These are phyloP conservation scores for Drosophila atripex DNA, from an alignment of 2,888 invertebrate species.

Conservation along the genomic window DNA sequence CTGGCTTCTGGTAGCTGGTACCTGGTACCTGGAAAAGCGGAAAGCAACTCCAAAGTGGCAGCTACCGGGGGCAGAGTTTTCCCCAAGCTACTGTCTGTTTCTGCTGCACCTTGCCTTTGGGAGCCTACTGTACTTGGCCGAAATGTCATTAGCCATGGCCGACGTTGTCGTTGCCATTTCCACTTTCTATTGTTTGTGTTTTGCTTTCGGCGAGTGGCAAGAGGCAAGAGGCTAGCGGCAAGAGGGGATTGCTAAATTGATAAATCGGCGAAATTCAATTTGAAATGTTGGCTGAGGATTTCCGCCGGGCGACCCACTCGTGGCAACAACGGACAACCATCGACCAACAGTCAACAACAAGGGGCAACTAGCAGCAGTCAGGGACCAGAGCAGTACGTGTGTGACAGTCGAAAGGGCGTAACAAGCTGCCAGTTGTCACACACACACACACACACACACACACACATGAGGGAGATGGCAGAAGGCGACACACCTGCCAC, in stretches of 20 bases:
- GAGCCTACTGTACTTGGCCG: conserved; percentile 61
- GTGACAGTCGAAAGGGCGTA: conserved; percentile 69
- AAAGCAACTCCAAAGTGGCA: conserved; percentile 27
- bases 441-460: conserved; percentile 11
- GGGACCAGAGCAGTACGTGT: conserved; percentile 61
- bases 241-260: conserved; percentile 43
- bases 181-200: conserved; percentile 68
- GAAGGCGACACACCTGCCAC: conserved; percentile 62
- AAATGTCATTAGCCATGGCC: conserved; percentile 46
- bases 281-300: conserved; percentile 52
- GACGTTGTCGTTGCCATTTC: conserved; percentile 35
- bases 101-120: conserved; percentile 42
- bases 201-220: not conserved
- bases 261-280: conserved; percentile 72
- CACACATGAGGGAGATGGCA: not conserved
- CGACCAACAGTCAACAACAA: conserved; percentile 5
- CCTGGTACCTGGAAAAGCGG: conserved; percentile 6
- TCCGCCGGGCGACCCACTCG: conserved; percentile 43
- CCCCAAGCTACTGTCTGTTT: conserved; percentile 44
- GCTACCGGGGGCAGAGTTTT: conserved; percentile 19
- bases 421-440: conserved; percentile 61
- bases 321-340: conserved; percentile 9
- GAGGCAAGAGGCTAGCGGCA: not conserved
- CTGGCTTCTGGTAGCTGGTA: not conserved
- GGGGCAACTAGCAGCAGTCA: conserved; percentile 17